A percentile compares a stretch with the other conserved stretches of the same genome.
These are phyloP conservation scores for Doryteuthis pealeii DNA, from an alignment of 1,140 invertebrate genomes.

Conservation along the genomic window DNA sequence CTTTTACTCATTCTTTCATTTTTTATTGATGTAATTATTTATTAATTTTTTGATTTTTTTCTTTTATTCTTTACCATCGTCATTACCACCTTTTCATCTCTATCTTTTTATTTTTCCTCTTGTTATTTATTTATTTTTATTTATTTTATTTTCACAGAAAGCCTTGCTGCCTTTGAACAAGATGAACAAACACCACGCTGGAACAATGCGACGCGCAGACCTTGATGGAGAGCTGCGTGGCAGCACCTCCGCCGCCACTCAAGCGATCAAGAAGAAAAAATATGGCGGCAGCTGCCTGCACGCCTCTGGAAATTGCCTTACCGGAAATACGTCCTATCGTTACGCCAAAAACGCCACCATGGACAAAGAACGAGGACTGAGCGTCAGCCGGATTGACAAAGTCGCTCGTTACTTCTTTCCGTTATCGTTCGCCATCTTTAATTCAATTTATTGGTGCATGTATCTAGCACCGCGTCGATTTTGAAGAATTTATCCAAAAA, in stretches of 20 bases:
- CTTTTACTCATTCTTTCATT: too few relatives aligned
- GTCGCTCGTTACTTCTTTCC: conserved; percentile 63
- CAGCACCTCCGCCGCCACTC: background rate
- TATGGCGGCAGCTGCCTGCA: conserved; percentile 25
- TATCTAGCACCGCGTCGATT: conserved; percentile 39
- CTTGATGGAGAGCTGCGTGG: background rate
- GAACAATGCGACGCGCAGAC: background rate
- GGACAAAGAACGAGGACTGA: conserved; percentile 41
- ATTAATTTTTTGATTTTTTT: too few relatives aligned
- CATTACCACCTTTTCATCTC: too few relatives aligned
- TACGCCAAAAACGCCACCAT: conserved; percentile 25
- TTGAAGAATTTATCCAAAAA: too few relatives aligned
- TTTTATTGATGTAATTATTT: too few relatives aligned
- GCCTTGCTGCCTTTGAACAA: background rate
- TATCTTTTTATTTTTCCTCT: too few relatives aligned
- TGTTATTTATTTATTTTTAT: too few relatives aligned
- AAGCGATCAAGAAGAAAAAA: background rate
- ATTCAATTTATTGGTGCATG: conserved; percentile 64
- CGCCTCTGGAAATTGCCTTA: conserved; percentile 43
- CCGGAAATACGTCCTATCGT: conserved; percentile 51
- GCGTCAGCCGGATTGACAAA: conserved; percentile 63
- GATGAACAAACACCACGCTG: background rate
- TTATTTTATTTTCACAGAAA: conserved; percentile 1
- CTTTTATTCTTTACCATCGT: too few relatives aligned
- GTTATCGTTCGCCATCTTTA: conserved; percentile 60